Evolutionary conservation across 2,888 invertebrate species (phyloP).

Genomic region (Ctenicera cuprea): DNA sequence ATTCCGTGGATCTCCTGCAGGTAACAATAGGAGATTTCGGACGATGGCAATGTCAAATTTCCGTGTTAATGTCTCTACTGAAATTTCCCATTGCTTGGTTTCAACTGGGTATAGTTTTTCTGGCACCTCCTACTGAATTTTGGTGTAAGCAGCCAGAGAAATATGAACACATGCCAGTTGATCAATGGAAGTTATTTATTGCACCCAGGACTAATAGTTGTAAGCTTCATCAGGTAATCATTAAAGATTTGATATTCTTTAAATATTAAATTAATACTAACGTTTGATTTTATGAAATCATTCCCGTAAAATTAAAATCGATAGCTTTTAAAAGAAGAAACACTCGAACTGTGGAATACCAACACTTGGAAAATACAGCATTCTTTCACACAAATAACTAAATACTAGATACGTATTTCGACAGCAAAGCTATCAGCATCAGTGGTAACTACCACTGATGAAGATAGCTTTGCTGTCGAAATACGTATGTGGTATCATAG

Average conservation of each 20-base stretch:
- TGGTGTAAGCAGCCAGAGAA: slow-evolving; percentile 73
- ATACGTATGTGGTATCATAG: too few species aligned
- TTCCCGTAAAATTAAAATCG: too few species aligned
- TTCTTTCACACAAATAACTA: too few species aligned
- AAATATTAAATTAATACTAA: too few species aligned
- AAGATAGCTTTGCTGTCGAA: too few species aligned
- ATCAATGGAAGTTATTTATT: slow-evolving; percentile 72
- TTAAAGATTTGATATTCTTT: background rate
- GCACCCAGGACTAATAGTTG: slow-evolving; percentile 48
- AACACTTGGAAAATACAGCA: too few species aligned
- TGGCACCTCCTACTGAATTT: slow-evolving; percentile 78
- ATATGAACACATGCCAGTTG: slow-evolving; percentile 63
- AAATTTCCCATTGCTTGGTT: slow-evolving; percentile 79
- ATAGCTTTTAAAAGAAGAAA: too few species aligned
- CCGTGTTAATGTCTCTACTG: slow-evolving; percentile 75
- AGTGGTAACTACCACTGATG: too few species aligned
- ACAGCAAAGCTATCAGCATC: too few species aligned
- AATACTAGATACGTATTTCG: too few species aligned
- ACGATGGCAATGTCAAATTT: slow-evolving; percentile 76
- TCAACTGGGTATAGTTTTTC: slow-evolving; percentile 78
- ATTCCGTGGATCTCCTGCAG: slow-evolving; percentile 52
- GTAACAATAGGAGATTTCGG: slow-evolving; percentile 76
- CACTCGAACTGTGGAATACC: too few species aligned
- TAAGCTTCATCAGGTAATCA: slow-evolving; percentile 32
- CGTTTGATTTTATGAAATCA: too few species aligned